Base-by-base conservation (phyloP, 2,888 invertebrate genomes). In the Caenorhabditis sp. region DNA sequence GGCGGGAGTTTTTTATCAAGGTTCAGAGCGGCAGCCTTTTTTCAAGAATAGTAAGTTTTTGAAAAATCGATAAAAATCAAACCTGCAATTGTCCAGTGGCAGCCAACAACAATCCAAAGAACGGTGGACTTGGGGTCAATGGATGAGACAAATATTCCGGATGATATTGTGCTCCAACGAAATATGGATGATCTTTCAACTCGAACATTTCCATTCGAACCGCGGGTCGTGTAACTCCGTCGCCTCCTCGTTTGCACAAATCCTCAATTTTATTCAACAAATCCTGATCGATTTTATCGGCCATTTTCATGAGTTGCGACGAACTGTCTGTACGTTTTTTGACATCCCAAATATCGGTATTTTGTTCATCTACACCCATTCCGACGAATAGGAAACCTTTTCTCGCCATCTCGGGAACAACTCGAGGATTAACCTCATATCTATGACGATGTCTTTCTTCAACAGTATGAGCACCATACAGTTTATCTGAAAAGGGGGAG, bases 361-460 rank as follows among this genome's bases (percentile, higher is more conserved):
- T 79, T 51, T 64, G 60, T 88, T 95, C 95, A 58, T 90, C 90
- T 85, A 88, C 89, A 80, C 90, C 90, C 79, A 89, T 88, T n/a
- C 90, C 91, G 31, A 97, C 95, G 90, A 99, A 97, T 77, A 76
- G 92, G 85, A 99, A 90, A 0, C 97, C 97, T 31, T 92, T 91
- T 51, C 91, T 91, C 88, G 95, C 94, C 31, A 97, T 90, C 27
- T 92, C 90, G 14, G 91, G 89, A 17, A 96, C 93, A 88, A 93
- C 93, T 57, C 92, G 91, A 0, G 95, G 95, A 90, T 99, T 99
- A 0, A 90, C 90, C 90, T 99, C 99, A 88, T 95, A 99, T 26
- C 99, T 91, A 89, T 99, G 99, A 59, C 99, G 91, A 89, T 99
- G 99, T 5, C 99, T 91, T 88, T 99, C 99, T 85, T 96, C 94